Percentiles rank a stretch among this genome's conserved stretches.
Evolutionary conservation across 2,797 vertebrate species (phyloP).

Genomic region (Netta rufina): DNA sequence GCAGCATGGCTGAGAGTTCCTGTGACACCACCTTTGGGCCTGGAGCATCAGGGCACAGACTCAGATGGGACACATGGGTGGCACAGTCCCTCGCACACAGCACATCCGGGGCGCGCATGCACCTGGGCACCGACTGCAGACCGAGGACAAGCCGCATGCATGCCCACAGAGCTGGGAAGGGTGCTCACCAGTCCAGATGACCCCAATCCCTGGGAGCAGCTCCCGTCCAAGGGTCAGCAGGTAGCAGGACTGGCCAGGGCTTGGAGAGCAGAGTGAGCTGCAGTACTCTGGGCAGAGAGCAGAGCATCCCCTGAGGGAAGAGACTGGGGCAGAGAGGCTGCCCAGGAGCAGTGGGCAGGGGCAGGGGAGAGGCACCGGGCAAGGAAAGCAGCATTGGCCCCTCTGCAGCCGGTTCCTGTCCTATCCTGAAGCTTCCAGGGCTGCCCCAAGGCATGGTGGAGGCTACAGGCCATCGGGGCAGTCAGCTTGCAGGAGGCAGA

Average conservation of each 20-base stretch:
- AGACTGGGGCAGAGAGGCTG: background rate
- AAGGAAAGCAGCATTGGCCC: background rate
- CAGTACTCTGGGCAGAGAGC: constrained; percentile 83
- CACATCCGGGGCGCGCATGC: accelerated
- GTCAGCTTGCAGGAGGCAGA: background rate
- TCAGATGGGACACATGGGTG: accelerated
- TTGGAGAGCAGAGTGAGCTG: constrained; percentile 85
- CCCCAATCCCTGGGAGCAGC: constrained; percentile 81
- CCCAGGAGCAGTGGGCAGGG: accelerated
- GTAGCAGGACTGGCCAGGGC: constrained; percentile 84
- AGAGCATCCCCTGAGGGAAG: background rate
- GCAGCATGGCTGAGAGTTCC: constrained; percentile 79
- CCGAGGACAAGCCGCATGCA: background rate
- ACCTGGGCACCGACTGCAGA: background rate
- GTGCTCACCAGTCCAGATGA: constrained; percentile 87
- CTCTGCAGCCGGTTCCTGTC: background rate
- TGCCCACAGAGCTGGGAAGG: accelerated
- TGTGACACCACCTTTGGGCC: constrained; percentile 87
- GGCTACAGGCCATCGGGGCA: background rate
- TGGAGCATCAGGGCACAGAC: background rate
- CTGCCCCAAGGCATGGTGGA: background rate
- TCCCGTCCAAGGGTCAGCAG: constrained; percentile 85
- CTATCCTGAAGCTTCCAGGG: background rate
- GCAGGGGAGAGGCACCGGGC: too few relatives aligned
- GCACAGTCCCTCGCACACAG: accelerated